Conservation (phyloP, 2,888 invertebrate genomes). For the Tenthredo mesomela region DNA sequence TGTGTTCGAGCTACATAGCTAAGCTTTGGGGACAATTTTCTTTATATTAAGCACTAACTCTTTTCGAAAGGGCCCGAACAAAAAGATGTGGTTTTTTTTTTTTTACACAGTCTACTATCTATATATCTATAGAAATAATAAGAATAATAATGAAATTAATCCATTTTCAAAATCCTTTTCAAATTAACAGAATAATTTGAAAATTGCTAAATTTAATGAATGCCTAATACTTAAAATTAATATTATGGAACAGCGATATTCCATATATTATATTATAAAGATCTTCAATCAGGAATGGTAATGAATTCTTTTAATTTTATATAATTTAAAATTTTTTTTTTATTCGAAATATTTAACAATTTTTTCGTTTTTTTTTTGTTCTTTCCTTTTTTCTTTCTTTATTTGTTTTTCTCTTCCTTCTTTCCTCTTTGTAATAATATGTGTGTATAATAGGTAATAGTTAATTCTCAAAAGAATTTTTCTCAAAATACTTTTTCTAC, state of each 20-base stretch:
- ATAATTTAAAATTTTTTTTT: not conserved
- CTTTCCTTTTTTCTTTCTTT: not conserved
- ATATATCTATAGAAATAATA: not conserved
- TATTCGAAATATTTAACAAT: not conserved
- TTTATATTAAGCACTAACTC: too few species aligned
- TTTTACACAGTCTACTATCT: too few species aligned
- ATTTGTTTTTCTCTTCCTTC: not conserved
- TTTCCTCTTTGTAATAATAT: not conserved
- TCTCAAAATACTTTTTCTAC: not conserved
- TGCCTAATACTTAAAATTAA: not conserved
- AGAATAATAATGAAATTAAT: not conserved
- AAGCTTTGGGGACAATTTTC: too few species aligned
- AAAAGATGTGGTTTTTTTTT: too few species aligned
- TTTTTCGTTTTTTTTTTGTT: not conserved
- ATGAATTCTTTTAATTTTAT: not conserved
- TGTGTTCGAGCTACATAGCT: too few species aligned
- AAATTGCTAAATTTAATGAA: not conserved
- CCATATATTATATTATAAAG: not conserved
- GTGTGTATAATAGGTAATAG: not conserved
- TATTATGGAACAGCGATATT: not conserved
- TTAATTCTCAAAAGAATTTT: constrained; percentile 1
- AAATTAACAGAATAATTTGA: not conserved
- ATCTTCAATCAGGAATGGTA: not conserved
- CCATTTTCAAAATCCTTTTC: not conserved
- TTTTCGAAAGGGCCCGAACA: too few species aligned